These are phyloP conservation scores for Sebastes dallii DNA, from an alignment of 2,797 vertebrate genomes.

Conservation along the genomic window DNA sequence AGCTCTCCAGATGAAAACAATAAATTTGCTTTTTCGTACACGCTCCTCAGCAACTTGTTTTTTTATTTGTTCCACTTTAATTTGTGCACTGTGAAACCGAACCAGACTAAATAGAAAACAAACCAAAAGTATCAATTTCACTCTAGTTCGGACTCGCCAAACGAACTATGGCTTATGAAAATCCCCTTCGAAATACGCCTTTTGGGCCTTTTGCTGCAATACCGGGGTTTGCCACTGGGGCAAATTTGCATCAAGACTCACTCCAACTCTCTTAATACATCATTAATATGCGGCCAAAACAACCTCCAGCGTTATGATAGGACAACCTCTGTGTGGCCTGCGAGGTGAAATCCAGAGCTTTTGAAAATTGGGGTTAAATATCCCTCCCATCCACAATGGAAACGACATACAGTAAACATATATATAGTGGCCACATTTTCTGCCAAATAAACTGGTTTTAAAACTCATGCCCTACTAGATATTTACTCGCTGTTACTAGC, in stretches of 20 bases:
- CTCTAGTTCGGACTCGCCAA: too few species aligned
- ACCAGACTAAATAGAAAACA: too few species aligned
- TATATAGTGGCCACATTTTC: background rate
- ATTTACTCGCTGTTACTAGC: constrained; percentile 16
- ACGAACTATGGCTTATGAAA: too few species aligned
- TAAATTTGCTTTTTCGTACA: too few species aligned
- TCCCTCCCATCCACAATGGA: background rate
- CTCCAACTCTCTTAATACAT: background rate
- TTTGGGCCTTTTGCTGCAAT: background rate
- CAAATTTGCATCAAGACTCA: background rate
- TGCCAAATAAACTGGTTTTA: constrained; percentile 4
- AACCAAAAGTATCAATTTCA: too few species aligned
- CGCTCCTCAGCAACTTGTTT: too few species aligned
- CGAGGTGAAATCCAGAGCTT: background rate
- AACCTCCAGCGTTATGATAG: background rate
- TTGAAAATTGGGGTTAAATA: background rate
- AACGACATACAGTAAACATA: background rate
- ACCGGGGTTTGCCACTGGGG: background rate
- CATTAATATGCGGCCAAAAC: background rate
- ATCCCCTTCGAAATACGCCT: background rate
- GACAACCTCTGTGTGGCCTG: background rate
- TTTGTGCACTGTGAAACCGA: too few species aligned
- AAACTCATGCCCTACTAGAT: background rate
- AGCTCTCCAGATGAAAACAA: too few species aligned
- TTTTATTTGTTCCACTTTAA: too few species aligned